A percentile compares a stretch with the other conserved stretches of the same genome.
Conservation (phyloP, 2,888 invertebrate genomes). For the Marronus borbonicus region DNA sequence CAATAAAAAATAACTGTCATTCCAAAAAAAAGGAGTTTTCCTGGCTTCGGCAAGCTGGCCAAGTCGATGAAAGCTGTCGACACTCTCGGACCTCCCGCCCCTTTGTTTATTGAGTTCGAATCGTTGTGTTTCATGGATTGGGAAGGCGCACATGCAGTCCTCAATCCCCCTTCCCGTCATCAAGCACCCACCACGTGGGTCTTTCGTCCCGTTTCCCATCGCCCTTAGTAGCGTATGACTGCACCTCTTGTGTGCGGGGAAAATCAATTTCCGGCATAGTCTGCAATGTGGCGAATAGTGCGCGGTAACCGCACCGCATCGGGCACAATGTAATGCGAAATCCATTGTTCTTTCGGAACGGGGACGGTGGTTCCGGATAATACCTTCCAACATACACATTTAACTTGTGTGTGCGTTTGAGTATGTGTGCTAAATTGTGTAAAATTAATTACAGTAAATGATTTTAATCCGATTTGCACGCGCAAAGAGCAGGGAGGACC, state of each 20-base stretch:
- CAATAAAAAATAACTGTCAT: slow-evolving; percentile 5
- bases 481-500: background rate
- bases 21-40: background rate
- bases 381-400: slow-evolving; percentile 18
- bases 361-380: background rate
- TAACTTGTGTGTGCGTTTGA: background rate
- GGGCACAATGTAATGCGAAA: slow-evolving; percentile 52
- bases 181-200: no score
- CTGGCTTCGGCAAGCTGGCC: background rate
- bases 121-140: background rate
- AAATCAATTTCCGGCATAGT: slow-evolving; percentile 65
- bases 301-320: slow-evolving; percentile 58
- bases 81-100: background rate
- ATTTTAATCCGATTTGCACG: background rate
- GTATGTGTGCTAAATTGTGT: background rate
- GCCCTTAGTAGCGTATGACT: slow-evolving; percentile 55
- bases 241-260: slow-evolving; percentile 60
- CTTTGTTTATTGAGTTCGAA: slow-evolving; percentile 9
- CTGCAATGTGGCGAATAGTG: slow-evolving; percentile 60
- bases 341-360: slow-evolving; percentile 49
- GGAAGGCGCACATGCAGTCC: background rate
- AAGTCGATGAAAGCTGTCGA: background rate
- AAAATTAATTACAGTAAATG: slow-evolving; percentile 16
- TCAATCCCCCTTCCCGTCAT: background rate
- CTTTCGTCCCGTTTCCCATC: no score